Evolutionary conservation across 2,113 vertebrate species (phyloP).

Genomic region (Hypomesus transpacificus): DNA sequence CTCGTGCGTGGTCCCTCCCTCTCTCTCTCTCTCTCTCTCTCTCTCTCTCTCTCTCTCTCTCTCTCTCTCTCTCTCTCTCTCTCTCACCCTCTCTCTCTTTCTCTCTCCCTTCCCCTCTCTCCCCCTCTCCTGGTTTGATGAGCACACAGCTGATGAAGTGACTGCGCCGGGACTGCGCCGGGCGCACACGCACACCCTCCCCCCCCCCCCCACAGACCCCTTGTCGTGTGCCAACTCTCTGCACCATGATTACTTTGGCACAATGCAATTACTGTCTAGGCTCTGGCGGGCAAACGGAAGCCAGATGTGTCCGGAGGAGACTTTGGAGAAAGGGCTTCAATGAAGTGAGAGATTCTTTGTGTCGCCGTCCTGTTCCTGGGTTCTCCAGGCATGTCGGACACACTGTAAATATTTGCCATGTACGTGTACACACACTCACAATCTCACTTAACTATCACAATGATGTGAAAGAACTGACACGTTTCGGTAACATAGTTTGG

Average conservation of each 20-base stretch:
- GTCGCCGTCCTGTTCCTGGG: background rate
- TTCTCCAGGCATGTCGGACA: background rate
- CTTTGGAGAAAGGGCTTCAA: background rate
- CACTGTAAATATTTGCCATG: background rate
- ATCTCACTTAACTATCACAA: background rate
- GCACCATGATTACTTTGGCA: background rate
- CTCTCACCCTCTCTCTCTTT: background rate
- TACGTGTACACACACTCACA: background rate
- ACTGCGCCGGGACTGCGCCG: background rate
- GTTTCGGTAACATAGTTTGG: no score
- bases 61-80: background rate
- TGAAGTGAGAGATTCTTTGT: background rate
- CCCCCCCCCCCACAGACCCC: background rate
- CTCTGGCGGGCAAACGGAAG: background rate
- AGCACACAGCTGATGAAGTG: background rate
- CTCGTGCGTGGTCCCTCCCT: background rate
- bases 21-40: background rate
- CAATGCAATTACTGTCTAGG: conserved; percentile 1
- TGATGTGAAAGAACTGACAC: background rate
- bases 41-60: background rate
- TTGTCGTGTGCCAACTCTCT: background rate
- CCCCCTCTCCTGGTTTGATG: background rate
- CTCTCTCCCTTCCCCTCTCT: background rate
- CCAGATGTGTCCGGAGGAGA: background rate
- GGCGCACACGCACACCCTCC: background rate